Evolutionary conservation across 2,888 invertebrate genomes (phyloP).

Genomic region (Latheticus oryzae): DNA sequence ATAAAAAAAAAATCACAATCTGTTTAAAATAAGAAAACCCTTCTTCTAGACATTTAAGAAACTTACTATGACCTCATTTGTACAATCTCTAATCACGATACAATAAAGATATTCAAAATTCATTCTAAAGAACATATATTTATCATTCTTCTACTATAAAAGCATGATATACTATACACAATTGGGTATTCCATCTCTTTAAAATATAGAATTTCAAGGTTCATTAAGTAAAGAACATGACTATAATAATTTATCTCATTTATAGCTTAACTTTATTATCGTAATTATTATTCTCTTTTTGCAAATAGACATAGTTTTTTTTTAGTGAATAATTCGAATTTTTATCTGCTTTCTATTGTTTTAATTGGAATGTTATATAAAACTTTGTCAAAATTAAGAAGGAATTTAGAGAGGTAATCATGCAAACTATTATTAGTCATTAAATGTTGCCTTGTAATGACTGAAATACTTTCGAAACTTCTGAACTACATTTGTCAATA

Average conservation of each 20-base stretch:
- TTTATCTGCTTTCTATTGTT: too few relatives aligned
- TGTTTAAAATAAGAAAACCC: too few relatives aligned
- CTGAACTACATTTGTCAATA: conserved; percentile 31
- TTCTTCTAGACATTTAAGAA: too few relatives aligned
- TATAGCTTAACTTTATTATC: conserved; percentile 23
- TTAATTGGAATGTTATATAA: too few relatives aligned
- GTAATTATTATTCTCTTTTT: too few relatives aligned
- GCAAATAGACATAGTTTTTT: too few relatives aligned
- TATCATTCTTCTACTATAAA: neutral
- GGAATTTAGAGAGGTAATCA: conserved; percentile 28
- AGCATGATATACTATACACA: neutral
- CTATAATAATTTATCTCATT: conserved; percentile 21
- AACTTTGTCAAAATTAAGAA: conserved; percentile 5
- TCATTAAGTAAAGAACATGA: conserved; percentile 20
- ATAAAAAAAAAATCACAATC: too few relatives aligned
- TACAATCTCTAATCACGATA: too few relatives aligned
- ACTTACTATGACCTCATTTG: too few relatives aligned
- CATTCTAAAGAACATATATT: conserved; percentile 7
- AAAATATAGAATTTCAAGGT: conserved; percentile 21
- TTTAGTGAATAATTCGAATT: too few relatives aligned
- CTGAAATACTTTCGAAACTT: conserved; percentile 29
- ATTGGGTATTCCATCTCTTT: conserved; percentile 8
- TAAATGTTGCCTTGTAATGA: conserved; percentile 28
- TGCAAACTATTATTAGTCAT: conserved; percentile 29
- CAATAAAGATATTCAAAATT: too few relatives aligned